Conservation (phyloP, 2,113 vertebrate genomes). For the Tetrax tetrax region DNA sequence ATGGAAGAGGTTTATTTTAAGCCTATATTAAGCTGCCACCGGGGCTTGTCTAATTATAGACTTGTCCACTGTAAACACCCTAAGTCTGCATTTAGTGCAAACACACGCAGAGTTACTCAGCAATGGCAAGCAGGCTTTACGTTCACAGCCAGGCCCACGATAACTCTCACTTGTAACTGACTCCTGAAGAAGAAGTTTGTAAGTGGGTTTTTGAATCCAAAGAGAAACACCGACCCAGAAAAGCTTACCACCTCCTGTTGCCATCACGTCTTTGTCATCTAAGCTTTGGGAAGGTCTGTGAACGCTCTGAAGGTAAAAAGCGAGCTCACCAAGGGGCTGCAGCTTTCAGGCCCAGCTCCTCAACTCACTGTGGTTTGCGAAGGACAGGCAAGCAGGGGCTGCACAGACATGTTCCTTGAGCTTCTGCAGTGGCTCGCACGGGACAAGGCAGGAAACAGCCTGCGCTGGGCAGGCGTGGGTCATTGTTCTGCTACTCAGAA, state of each 20-base stretch:
- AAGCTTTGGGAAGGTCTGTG: neutral
- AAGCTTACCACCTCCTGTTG: neutral
- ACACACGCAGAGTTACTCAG: neutral
- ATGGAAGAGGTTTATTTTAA: conserved; percentile 32
- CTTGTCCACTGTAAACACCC: conserved; percentile 25
- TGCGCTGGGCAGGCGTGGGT: neutral
- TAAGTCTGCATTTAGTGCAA: conserved; percentile 26
- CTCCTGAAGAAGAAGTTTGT: neutral
- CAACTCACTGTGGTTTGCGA: neutral
- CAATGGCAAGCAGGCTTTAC: neutral
- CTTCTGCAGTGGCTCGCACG: neutral
- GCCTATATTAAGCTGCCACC: conserved; percentile 4
- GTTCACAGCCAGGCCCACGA: neutral
- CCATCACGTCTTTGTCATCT: neutral
- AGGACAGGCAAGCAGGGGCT: neutral
- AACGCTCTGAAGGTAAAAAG: neutral
- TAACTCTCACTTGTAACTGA: neutral
- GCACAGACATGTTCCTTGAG: fast-evolving
- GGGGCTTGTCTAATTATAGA: conserved; percentile 43
- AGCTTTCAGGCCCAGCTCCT: neutral
- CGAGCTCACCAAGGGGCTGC: neutral
- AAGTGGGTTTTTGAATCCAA: neutral
- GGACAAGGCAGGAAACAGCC: neutral
- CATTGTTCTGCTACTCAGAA: neutral
- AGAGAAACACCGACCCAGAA: neutral